Percentiles rank a stretch among this genome's conserved stretches.
Evolutionary conservation across 2,113 vertebrate genomes (phyloP).

Genomic region (Daubentonia madagascariensis): DNA sequence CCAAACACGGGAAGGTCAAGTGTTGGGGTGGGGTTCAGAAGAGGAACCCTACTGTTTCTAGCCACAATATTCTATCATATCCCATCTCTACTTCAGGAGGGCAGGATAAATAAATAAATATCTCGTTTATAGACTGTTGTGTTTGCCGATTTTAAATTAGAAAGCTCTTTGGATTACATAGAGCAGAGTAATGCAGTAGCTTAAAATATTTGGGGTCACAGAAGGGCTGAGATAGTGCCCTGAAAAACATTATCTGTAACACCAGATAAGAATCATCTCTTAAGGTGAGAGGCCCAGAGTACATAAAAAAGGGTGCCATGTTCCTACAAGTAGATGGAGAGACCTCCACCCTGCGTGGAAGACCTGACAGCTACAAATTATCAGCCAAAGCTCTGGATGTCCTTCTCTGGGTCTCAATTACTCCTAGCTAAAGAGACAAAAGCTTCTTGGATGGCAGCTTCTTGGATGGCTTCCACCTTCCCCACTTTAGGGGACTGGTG

Average conservation of each 20-base stretch:
- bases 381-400: not conserved
- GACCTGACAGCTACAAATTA: not conserved
- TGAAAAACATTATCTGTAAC: not conserved
- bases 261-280: not conserved
- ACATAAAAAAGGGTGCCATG: no score
- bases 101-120: not conserved
- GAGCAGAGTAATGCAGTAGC: not conserved
- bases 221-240: not conserved
- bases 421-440: not conserved
- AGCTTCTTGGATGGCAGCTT: not conserved
- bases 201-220: not conserved
- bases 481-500: not conserved
- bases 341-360: not conserved
- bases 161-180: not conserved
- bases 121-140: not conserved
- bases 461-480: rapidly evolving
- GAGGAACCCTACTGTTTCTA: not conserved
- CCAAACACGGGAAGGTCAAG: not conserved
- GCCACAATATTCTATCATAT: not conserved
- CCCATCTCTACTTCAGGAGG: not conserved
- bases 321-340: not conserved
- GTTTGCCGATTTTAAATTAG: not conserved
- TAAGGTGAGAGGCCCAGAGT: not conserved
- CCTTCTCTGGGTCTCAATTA: not conserved
- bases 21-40: no score